Percentiles rank a stretch among this genome's conserved stretches.
Conservation (phyloP, 2,797 vertebrate genomes). For the Lepus townsendii region DNA sequence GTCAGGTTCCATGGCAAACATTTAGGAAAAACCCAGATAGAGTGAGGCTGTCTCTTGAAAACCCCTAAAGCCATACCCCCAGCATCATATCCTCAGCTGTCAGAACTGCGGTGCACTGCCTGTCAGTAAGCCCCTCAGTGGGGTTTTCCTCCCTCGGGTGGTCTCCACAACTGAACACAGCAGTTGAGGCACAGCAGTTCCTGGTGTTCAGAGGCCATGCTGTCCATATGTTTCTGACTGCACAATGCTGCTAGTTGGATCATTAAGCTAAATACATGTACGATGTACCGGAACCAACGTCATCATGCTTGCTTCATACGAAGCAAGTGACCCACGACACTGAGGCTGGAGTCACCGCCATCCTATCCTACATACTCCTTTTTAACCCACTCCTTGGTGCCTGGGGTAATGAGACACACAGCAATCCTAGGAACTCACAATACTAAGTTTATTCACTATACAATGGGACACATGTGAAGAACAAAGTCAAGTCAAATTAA, state of each 20-base stretch:
- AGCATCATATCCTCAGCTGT: neutral
- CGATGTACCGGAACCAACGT: neutral
- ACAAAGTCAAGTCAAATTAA: slow-evolving; percentile 51
- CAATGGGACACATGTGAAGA: slow-evolving; percentile 8
- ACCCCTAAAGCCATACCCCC: neutral
- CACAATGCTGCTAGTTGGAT: neutral
- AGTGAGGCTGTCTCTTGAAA: neutral
- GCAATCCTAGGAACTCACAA: neutral
- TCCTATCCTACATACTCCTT: neutral
- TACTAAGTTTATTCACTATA: neutral
- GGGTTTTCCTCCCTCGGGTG: too few species aligned
- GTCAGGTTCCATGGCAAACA: slow-evolving; percentile 17
- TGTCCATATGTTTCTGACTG: neutral
- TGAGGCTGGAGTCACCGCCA: neutral
- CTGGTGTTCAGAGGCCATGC: neutral
- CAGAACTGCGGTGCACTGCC: neutral
- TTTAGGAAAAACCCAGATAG: slow-evolving; percentile 3
- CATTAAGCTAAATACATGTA: neutral
- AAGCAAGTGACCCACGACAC: slow-evolving; percentile 12
- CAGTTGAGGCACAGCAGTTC: neutral
- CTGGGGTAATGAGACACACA: neutral
- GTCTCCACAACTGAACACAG: neutral
- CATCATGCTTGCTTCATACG: neutral
- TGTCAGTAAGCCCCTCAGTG: neutral
- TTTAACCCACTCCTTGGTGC: neutral